These are phyloP conservation scores for Coronaproctus castanopsis DNA, from an alignment of 2,888 invertebrate species.

Conservation along the genomic window DNA sequence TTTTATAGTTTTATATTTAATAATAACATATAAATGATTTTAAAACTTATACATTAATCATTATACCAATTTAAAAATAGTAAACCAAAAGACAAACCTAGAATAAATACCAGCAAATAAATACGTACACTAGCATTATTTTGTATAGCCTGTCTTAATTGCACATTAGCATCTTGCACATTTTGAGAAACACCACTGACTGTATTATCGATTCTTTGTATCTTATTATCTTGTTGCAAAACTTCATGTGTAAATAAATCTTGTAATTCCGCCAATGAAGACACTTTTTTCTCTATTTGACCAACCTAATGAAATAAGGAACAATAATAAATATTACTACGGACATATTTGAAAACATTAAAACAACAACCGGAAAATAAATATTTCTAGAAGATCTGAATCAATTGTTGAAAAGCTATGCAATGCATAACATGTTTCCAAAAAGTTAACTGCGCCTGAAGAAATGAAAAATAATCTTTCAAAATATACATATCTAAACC, in stretches of 20 bases:
- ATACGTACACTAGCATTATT: slow-evolving; percentile 87
- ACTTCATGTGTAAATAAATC: slow-evolving; percentile 93
- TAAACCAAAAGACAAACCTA: slow-evolving; percentile 88
- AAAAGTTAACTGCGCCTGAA: too few relatives aligned
- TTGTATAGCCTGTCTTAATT: slow-evolving; percentile 90
- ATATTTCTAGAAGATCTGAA: too few relatives aligned
- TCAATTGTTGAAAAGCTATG: too few relatives aligned
- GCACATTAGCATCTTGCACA: slow-evolving; percentile 88
- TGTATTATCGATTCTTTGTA: slow-evolving; percentile 70
- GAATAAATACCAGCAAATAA: slow-evolving; percentile 81
- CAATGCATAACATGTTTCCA: too few relatives aligned
- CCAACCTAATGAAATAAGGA: too few relatives aligned
- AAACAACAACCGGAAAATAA: too few relatives aligned
- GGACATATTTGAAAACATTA: too few relatives aligned
- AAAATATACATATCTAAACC: too few relatives aligned
- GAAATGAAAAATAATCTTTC: too few relatives aligned
- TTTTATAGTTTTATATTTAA: too few relatives aligned
- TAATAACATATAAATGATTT: too few relatives aligned
- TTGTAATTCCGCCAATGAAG: slow-evolving; percentile 86
- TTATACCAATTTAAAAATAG: slow-evolving; percentile 98
- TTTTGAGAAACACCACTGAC: slow-evolving; percentile 87
- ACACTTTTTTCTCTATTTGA: slow-evolving; percentile 65
- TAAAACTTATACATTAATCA: slow-evolving; percentile 35
- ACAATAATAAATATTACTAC: too few relatives aligned
- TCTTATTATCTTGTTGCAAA: slow-evolving; percentile 77